Evolutionary conservation across 2,113 vertebrate genomes (phyloP).

Genomic region (Malurus elegans): DNA sequence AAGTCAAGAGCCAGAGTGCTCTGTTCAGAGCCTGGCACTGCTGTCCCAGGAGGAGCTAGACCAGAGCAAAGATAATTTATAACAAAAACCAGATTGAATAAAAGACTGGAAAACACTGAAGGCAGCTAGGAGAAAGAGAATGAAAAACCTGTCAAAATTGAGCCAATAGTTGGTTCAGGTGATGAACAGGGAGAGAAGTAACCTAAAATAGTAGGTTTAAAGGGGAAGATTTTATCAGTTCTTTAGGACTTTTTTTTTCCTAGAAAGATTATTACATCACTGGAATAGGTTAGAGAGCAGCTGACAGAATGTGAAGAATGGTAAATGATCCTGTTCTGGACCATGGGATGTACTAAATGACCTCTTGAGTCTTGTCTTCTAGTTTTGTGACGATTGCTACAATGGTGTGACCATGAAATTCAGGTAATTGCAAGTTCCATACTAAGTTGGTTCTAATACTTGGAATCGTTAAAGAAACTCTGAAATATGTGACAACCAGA

Average conservation of each 20-base stretch:
- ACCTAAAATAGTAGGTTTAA: not conserved
- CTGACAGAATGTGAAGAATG: not conserved
- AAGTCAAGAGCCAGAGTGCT: not conserved
- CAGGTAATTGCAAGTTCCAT: not conserved
- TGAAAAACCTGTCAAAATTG: not conserved
- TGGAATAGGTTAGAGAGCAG: not conserved
- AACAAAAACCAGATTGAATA: not conserved
- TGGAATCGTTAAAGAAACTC: not conserved
- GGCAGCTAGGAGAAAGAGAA: not conserved
- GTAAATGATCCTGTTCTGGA: not conserved
- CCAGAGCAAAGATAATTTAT: not conserved
- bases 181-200: not conserved
- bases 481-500: not conserved
- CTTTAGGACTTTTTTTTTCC: too few species aligned
- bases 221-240: not conserved
- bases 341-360: not conserved
- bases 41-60: not conserved
- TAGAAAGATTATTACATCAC: not conserved
- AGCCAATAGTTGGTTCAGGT: not conserved
- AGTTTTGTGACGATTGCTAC: not conserved
- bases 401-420: not conserved
- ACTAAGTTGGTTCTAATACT: not conserved
- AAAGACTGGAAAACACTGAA: not conserved
- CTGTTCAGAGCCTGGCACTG: not conserved
- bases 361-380: not conserved